Evolutionary conservation across 1,140 invertebrate genomes (phyloP).

Genomic region (Bombus huntii): DNA sequence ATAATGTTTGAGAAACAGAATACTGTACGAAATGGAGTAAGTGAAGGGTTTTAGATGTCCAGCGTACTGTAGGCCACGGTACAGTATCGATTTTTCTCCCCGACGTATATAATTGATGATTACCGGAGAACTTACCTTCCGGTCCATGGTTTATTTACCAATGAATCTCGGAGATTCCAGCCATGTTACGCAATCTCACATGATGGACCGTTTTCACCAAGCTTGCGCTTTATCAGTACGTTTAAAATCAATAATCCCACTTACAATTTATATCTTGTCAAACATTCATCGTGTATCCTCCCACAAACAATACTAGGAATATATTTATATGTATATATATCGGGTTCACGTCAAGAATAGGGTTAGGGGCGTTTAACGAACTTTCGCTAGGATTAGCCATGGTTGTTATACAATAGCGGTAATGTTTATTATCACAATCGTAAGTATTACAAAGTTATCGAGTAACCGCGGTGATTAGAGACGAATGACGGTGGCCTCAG

Average conservation of each 20-base stretch:
- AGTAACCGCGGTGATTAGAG: too few relatives aligned
- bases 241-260: neutral
- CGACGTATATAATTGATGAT: conserved; percentile 30
- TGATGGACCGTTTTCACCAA: neutral
- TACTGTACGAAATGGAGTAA: neutral
- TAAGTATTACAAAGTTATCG: too few relatives aligned
- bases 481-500: too few relatives aligned
- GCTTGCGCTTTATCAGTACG: neutral
- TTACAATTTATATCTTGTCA: neutral
- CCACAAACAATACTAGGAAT: neutral
- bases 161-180: neutral
- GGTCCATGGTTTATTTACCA: conserved; percentile 12
- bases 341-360: too few relatives aligned
- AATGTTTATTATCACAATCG: too few relatives aligned
- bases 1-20: neutral
- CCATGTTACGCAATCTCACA: neutral
- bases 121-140: conserved; percentile 6
- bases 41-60: neutral
- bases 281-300: neutral
- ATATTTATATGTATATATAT: neutral
- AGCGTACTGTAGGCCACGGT: neutral
- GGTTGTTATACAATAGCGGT: too few relatives aligned
- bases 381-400: too few relatives aligned
- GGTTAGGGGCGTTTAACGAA: too few relatives aligned
- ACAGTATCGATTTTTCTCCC: neutral